These are phyloP conservation scores for Escarpia spicata DNA, from an alignment of 2,888 invertebrate genomes.

Conservation along the genomic window DNA sequence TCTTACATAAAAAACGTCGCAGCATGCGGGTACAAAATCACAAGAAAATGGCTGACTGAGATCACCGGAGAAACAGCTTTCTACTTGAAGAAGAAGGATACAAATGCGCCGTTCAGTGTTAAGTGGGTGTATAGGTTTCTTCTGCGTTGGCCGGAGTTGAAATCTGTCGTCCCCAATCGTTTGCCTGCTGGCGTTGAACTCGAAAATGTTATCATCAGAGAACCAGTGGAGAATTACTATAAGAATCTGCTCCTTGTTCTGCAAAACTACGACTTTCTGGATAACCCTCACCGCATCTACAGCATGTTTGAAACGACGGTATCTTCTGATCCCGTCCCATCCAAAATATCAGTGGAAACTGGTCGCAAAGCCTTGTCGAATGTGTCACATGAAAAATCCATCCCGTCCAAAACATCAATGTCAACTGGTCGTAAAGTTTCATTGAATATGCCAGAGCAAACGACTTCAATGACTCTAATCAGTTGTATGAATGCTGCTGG, in stretches of 20 bases:
- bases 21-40: not conserved
- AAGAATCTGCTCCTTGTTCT: not conserved
- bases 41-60: not conserved
- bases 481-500: not conserved
- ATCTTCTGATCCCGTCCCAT: too few species aligned
- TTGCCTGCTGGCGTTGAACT: not conserved
- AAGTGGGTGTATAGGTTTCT: not conserved
- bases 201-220: not conserved
- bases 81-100: not conserved
- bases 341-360: too few species aligned
- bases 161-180: not conserved
- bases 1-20: not conserved
- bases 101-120: not conserved
- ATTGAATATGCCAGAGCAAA: not conserved
- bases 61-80: not conserved
- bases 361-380: too few species aligned
- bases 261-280: not conserved
- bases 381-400: too few species aligned
- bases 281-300: not conserved
- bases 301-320: not conserved
- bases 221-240: not conserved
- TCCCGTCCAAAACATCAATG: too few species aligned
- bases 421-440: not conserved
- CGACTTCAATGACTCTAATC: not conserved
- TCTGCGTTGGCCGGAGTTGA: not conserved